Evolutionary conservation across 1,140 invertebrate genomes (phyloP), one percentile per base, ranked within the genome.

Genomic region (Gryon sp.): DNA sequence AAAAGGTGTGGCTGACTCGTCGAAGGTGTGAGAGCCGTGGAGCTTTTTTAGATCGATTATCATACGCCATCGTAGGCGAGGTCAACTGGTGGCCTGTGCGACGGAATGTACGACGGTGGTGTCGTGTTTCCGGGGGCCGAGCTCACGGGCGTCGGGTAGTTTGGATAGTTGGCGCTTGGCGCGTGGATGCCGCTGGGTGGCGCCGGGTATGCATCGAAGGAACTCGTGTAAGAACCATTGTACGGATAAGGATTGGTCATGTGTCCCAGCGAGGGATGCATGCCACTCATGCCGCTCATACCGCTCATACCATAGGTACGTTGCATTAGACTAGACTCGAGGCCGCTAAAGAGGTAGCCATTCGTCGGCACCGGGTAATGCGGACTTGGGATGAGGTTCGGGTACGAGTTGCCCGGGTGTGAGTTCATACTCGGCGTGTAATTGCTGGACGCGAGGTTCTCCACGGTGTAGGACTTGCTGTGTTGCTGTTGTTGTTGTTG

Each of bases 21-120:
- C 48, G 16, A 24, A 24, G 19, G n/a, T 2, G 11, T 40, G 15
- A 14, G 11, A 34, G n/a, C n/a, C 14, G 36, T 16, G n/a, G n/a
- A n/a, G n/a, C n/a, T n/a, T n/a, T n/a, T n/a, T 83, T 82, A 83
- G 65, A 84, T 82, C 79, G 80, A 87, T 85, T 89, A 89, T 89
- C 87, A 89, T 89, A 88, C 87, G 57, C 84, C 87, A 53, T 89
- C 87, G 78, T 89, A 89, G 40, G 83, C 83, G 52, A 89, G 84
- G 76, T 89, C 87, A 72, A 88, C 83, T 38, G 87, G 83, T 55
- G 86, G 86, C 76, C 86, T 87, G 69, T 86, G 85, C 9, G 85
- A 82, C 57, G 86, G 85, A 74, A 87, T 82, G 78, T 87, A 89
- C 72, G 86, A 85, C 15, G 87, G 86, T 50, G 87, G 83, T 53